Evolutionary conservation across 2,888 invertebrate species (phyloP).

Genomic region (Lepetodrilus schrolli): DNA sequence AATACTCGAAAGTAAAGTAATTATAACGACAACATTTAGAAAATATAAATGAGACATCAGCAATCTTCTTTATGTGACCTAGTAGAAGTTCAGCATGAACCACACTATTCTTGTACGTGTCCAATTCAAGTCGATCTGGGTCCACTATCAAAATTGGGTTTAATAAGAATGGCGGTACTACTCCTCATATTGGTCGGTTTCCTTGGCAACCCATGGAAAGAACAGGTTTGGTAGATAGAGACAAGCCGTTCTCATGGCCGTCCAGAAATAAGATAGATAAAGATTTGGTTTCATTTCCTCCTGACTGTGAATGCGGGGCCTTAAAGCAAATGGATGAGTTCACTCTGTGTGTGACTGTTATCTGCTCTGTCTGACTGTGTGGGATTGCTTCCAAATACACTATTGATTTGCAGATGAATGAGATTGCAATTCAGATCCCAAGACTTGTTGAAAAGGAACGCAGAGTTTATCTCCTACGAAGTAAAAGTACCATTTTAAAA

Average conservation of each 20-base stretch:
- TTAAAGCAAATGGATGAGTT: neutral
- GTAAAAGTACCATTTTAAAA: slow-evolving; percentile 13
- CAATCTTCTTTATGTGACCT: no score
- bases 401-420: neutral
- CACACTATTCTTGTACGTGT: no score
- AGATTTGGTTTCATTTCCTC: slow-evolving; percentile 1
- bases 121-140: no score
- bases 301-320: neutral
- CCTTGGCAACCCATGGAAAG: neutral
- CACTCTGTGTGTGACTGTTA: neutral
- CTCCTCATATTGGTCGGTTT: neutral
- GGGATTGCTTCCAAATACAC: neutral
- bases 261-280: neutral
- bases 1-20: no score
- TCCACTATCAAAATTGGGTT: neutral
- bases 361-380: neutral
- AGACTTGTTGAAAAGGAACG: neutral
- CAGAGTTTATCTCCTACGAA: neutral
- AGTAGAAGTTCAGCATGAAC: no score
- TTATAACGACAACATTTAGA: no score
- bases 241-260: neutral
- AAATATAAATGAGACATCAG: no score
- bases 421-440: neutral
- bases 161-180: neutral
- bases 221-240: neutral